Conservation (phyloP, 2,113 vertebrate genomes). For the Lampris incognitus region DNA sequence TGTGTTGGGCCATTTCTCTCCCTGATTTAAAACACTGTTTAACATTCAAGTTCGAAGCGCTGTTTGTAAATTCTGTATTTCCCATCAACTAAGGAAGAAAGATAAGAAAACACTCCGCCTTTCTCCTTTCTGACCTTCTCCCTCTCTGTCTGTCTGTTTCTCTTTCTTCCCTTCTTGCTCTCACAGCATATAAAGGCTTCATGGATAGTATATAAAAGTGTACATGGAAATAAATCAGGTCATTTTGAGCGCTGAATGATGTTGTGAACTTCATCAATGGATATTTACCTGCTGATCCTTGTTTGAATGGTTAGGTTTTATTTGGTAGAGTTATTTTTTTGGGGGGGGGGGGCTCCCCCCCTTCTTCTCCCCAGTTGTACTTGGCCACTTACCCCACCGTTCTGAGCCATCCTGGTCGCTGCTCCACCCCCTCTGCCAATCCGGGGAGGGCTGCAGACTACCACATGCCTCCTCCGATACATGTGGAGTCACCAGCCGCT, state of each 20-base stretch:
- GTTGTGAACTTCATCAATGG: slow-evolving; percentile 18
- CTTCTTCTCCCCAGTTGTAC: no score
- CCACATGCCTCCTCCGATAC: no score
- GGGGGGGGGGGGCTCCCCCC: background rate
- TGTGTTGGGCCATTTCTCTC: slow-evolving; percentile 13
- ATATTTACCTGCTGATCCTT: background rate
- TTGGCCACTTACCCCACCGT: no score
- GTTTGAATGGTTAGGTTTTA: background rate
- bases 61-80: background rate
- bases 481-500: no score
- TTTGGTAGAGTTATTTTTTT: background rate
- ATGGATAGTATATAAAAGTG: background rate
- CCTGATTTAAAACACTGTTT: slow-evolving; percentile 17
- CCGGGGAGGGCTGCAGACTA: no score
- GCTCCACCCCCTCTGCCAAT: no score
- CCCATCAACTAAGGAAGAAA: background rate
- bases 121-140: background rate
- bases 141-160: background rate
- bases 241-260: slow-evolving; percentile 22
- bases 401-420: no score
- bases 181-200: background rate
- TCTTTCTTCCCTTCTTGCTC: slow-evolving; percentile 1
- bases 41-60: slow-evolving; percentile 28
- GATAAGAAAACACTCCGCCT: background rate
- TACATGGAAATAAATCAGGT: slow-evolving; percentile 15